These are phyloP conservation scores for Papilio elwesi DNA, from an alignment of 2,888 invertebrate species.

Conservation along the genomic window DNA sequence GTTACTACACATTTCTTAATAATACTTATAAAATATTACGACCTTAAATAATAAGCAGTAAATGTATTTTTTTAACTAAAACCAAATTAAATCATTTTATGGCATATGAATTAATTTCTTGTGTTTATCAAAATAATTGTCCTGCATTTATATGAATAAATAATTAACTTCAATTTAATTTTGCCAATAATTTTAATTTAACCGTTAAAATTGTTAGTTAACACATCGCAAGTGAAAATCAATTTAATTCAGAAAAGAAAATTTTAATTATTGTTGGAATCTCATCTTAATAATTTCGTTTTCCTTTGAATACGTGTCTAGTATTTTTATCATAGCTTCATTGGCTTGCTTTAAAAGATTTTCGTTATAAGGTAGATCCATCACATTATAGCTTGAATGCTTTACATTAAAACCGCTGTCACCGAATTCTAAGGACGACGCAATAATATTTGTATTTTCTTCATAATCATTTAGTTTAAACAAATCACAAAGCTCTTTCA, in stretches of 20 bases:
- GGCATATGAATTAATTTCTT: background rate
- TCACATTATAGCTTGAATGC: slow-evolving; percentile 60
- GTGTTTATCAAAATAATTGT: no score
- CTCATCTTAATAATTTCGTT: slow-evolving; percentile 52
- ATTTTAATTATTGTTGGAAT: slow-evolving; percentile 34
- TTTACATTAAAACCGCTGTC: slow-evolving; percentile 69
- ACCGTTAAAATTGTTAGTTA: no score
- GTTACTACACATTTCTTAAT: no score
- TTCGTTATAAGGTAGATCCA: slow-evolving; percentile 46
- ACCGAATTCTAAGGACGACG: slow-evolving; percentile 63
- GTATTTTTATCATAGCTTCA: slow-evolving; percentile 51
- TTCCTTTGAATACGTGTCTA: slow-evolving; percentile 63
- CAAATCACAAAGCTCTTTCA: slow-evolving; percentile 58
- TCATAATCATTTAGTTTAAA: slow-evolving; percentile 50
- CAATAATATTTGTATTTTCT: slow-evolving; percentile 41
- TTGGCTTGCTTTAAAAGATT: slow-evolving; percentile 46
- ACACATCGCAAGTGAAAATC: no score
- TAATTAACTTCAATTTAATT: background rate
- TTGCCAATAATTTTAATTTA: background rate
- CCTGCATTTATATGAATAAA: background rate
- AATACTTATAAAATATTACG: no score
- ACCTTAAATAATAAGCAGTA: no score
- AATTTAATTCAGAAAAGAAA: background rate
- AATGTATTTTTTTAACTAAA: no score
- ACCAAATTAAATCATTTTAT: background rate